Evolutionary conservation across 2,888 invertebrate species (phyloP), one percentile per base, ranked within the genome.

Genomic region (Ormyrus rosae): DNA sequence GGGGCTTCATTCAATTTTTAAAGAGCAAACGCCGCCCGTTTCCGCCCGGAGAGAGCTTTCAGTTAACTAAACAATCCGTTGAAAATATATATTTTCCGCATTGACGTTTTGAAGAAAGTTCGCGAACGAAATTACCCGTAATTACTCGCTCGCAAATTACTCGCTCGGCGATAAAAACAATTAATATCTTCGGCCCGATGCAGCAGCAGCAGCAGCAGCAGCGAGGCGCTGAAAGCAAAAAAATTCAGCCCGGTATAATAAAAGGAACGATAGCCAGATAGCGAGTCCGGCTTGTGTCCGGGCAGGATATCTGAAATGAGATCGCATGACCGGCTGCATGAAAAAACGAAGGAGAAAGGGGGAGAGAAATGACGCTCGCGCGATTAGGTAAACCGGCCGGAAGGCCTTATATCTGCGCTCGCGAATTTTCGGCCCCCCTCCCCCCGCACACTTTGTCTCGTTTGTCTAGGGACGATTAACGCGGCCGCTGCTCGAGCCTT

Each of bases 221-320:
- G 55, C 55, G 34, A 34, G 34, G 34, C 34, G 34, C 34, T 34
- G 34, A 34, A 34, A 34, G 34, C 34, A 34, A 34, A 34, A 34
- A 34, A 34, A 4, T 34, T 34, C 34, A 34, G 34, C 34, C 34
- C 34, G 34, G 34, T 34, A 34, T 34, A 34, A 34, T 34, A 34
- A 34, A 34, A 65, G 65, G 71, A 78, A 60, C 9, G 51, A 61
- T 68, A 71, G 70, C 11, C 11, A 51, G 65, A 67, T 64, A 63
- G 67, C 5, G n/a, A 56, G 46, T 55, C 61, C 68, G 69, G 81
- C 82, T 71, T 51, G 75, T 4, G 34, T 55, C 75, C 71, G 65
- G 34, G 68, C 64, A 34, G 74, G 80, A 75, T 83, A 82, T 83
- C 77, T 80, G 78, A 85, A 85, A 85, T 84, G 83, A 85, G 84